Percentiles rank a stretch among this genome's conserved stretches.
Evolutionary conservation across 1,140 invertebrate genomes (phyloP).

Genomic region (Dreissena polymorpha): DNA sequence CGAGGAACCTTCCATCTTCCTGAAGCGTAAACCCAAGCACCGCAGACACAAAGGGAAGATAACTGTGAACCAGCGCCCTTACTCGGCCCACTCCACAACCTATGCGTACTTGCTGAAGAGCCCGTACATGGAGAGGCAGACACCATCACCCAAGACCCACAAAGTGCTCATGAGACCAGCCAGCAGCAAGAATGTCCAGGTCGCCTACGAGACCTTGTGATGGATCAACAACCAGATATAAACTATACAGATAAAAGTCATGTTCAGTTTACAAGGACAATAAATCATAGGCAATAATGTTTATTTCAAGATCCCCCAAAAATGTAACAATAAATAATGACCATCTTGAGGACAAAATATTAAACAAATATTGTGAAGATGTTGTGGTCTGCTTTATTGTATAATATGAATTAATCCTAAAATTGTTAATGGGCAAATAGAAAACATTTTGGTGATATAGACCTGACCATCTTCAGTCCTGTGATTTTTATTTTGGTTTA

Average conservation of each 20-base stretch:
- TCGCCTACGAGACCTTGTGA: conserved; percentile 53
- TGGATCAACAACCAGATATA: background rate
- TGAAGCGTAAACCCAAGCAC: conserved; percentile 61
- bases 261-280: background rate
- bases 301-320: no score
- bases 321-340: no score
- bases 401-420: no score
- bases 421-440: no score
- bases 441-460: no score
- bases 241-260: background rate
- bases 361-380: no score
- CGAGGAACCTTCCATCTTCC: conserved; percentile 62
- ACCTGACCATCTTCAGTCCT: no score
- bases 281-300: no score
- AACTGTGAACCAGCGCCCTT: conserved; percentile 71
- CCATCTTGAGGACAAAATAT: no score
- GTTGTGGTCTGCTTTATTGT: no score
- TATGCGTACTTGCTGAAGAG: conserved; percentile 68
- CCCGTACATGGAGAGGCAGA: conserved; percentile 70
- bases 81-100: conserved; percentile 66
- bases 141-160: conserved; percentile 62
- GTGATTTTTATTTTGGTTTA: no score
- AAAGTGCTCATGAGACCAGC: conserved; percentile 59
- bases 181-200: conserved; percentile 51
- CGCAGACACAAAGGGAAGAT: conserved; percentile 58